phyloP scores from a whole-genome alignment of 2,113 vertebrate species.

The Monarcha castaneiventris region DNA sequence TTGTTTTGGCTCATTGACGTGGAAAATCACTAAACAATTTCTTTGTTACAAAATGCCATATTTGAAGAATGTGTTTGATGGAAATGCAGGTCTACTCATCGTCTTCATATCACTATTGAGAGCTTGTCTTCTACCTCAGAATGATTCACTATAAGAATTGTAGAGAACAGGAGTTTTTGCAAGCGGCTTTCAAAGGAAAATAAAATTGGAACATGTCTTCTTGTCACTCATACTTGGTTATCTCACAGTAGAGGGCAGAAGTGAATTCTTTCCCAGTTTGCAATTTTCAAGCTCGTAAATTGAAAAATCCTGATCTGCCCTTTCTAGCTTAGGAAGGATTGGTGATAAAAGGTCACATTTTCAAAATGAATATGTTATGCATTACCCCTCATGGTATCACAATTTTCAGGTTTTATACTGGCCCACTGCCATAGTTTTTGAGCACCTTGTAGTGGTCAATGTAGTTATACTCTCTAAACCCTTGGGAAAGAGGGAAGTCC shows the following conservation, averaged over 20 bases:
- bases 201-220: background rate
- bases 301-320: conserved; percentile 6
- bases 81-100: background rate
- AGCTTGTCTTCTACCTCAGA: background rate
- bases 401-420: background rate
- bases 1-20: conserved; percentile 46
- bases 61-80: background rate
- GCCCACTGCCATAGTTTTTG: background rate
- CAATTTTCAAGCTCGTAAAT: conserved; percentile 34
- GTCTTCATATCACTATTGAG: background rate
- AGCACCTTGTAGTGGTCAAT: background rate
- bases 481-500: background rate
- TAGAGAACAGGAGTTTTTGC: background rate
- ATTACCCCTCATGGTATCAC: background rate
- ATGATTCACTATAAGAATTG: background rate
- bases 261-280: conserved; percentile 34
- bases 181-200: background rate
- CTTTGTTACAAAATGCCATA: conserved; percentile 17
- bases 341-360: conserved; percentile 6
- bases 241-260: conserved; percentile 13
- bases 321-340: conserved; percentile 12
- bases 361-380: background rate
- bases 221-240: conserved; percentile 7
- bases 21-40: conserved; percentile 33
- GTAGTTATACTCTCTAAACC: background rate